These are phyloP conservation scores for Drosophila ezoana DNA, from an alignment of 2,888 invertebrate species.

Conservation along the genomic window DNA sequence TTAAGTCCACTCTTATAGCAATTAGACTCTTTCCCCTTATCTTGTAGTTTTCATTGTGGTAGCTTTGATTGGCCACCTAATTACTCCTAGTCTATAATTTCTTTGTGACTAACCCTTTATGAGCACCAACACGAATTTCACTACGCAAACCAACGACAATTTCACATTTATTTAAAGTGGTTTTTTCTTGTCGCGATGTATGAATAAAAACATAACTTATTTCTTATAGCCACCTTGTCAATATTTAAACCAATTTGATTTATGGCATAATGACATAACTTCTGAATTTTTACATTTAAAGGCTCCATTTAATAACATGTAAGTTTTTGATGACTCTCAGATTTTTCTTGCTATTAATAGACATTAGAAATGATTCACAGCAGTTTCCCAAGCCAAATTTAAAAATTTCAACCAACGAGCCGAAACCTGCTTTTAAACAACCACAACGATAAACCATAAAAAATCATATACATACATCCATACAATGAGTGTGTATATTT, in stretches of 20 bases:
- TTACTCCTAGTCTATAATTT: slow-evolving; percentile 32
- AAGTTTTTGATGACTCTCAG: background rate
- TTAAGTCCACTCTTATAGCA: background rate
- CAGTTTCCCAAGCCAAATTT: slow-evolving; percentile 29
- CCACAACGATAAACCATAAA: slow-evolving; percentile 38
- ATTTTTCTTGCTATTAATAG: slow-evolving; percentile 2
- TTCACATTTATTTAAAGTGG: slow-evolving; percentile 57
- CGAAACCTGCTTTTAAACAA: slow-evolving; percentile 45
- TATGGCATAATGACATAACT: slow-evolving; percentile 66
- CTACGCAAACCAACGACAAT: slow-evolving; percentile 36
- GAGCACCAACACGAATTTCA: slow-evolving; percentile 21
- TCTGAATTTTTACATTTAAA: slow-evolving; percentile 57
- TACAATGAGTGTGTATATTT: background rate
- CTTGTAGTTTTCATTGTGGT: slow-evolving; percentile 13
- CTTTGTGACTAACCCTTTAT: slow-evolving; percentile 14
- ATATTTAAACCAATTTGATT: slow-evolving; percentile 41
- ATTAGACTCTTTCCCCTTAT: slow-evolving; percentile 11
- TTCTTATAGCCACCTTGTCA: background rate
- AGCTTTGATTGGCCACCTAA: slow-evolving; percentile 32
- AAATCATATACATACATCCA: slow-evolving; percentile 30
- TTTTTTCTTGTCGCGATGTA: slow-evolving; percentile 2
- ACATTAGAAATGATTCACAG: slow-evolving; percentile 22
- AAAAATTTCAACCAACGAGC: slow-evolving; percentile 23
- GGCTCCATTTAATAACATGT: slow-evolving; percentile 5
- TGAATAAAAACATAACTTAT: slow-evolving; percentile 27